Evolutionary conservation across 2,113 vertebrate species (phyloP), one percentile per base, ranked within the genome.

Genomic region (Ailuropoda melanoleuca): DNA sequence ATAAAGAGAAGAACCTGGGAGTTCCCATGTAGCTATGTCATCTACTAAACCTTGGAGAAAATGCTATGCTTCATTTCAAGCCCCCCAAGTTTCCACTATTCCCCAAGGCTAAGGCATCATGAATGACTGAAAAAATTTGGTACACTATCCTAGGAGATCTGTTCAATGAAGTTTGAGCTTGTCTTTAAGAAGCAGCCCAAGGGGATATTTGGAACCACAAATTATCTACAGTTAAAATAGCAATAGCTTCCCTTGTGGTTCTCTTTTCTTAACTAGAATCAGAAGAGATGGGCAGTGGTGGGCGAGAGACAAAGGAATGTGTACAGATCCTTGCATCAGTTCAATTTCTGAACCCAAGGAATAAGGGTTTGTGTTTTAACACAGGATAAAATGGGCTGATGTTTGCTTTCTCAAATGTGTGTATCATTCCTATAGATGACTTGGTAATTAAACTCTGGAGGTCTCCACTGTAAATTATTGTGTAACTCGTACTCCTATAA

Each of bases 161-260:
- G 5, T 70, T 62, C 68, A 48, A 12, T 92, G 46, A 88, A 84
- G 17, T 75, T 88, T 70, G 50, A 93, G 39, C 39, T 90, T 62
- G 7, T 88, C 62, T 91, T 87, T 90, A 84, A 78, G 39, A 37
- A 85, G 43, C 4, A 90, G 12, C 26, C 70, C 93, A 78, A 66
- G 2, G 60, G 14, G 31, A 77, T 86, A 95, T 88, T 92, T 93
- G 66, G 66, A 95, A 78, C 72, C 84, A 50, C 14, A 96, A 78
- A 93, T 82, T 78, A 68, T 80, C 58, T 60, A 55, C 90, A 86
- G 64, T 92, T 84, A 77, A 97, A 93, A 93, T 50, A 96, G 58
- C 55, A 81, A 75, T 56, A 78, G 48, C 39, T 93, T 89, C 58
- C 60, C 74, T 46, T 88, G n/a, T 31, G 53, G 23, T 21, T 37